phyloP scores from a whole-genome alignment of 2,888 invertebrate species.

The Hofmannophila pseudospretella region DNA sequence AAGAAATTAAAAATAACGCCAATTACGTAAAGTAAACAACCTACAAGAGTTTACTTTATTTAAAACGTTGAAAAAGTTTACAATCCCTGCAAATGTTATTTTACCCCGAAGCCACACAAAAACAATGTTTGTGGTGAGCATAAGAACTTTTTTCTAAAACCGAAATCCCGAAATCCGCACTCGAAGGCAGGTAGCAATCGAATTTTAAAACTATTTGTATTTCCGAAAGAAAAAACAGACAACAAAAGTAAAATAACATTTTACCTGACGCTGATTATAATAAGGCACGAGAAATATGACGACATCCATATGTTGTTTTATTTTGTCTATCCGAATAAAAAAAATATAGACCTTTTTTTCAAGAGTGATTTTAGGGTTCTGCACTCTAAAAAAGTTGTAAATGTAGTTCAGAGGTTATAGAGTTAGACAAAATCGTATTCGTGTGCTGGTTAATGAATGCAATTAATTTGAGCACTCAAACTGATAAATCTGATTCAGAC shows the following conservation, averaged over 20 bases:
- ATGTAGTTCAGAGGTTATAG: too few relatives aligned
- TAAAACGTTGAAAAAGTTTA: slow-evolving; percentile 21
- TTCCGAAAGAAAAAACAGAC: slow-evolving; percentile 57
- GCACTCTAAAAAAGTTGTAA: too few relatives aligned
- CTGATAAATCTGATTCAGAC: too few relatives aligned
- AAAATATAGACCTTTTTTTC: slow-evolving; percentile 1
- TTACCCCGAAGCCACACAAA: slow-evolving; percentile 51
- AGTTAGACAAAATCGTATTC: too few relatives aligned
- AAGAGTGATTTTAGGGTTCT: not conserved
- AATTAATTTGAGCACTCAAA: too few relatives aligned
- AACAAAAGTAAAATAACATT: slow-evolving; percentile 59
- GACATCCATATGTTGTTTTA: slow-evolving; percentile 62
- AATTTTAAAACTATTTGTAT: slow-evolving; percentile 70
- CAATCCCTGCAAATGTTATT: slow-evolving; percentile 33
- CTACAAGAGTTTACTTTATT: too few relatives aligned
- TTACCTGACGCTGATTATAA: slow-evolving; percentile 73
- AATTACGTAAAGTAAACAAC: too few relatives aligned
- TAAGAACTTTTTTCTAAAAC: slow-evolving; percentile 59
- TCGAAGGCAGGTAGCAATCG: slow-evolving; percentile 70
- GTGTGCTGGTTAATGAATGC: too few relatives aligned
- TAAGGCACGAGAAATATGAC: slow-evolving; percentile 71
- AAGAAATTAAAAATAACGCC: too few relatives aligned
- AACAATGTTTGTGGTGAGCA: slow-evolving; percentile 76
- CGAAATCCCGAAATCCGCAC: slow-evolving; percentile 68
- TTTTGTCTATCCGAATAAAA: slow-evolving; percentile 32